These are phyloP conservation scores for Gandaritis pyraliata DNA, from an alignment of 2,888 invertebrate species.

Conservation along the genomic window DNA sequence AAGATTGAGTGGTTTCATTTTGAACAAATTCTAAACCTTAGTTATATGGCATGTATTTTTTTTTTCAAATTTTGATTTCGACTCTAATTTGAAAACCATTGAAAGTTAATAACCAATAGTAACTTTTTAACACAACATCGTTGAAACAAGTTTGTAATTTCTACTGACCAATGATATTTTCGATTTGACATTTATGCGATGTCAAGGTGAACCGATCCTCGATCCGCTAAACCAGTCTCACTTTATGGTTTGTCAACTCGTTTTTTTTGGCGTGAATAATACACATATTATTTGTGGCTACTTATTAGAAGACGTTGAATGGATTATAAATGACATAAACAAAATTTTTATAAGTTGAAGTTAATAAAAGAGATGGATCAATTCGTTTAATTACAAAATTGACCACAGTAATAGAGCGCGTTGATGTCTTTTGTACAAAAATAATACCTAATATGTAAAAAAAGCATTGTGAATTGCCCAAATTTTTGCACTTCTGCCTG, in stretches of 20 bases:
- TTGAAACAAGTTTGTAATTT: constrained; percentile 32
- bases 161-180: constrained; percentile 40
- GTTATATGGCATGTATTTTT: no score
- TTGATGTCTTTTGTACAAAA: constrained; percentile 19
- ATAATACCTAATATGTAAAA: background rate
- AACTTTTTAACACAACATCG: constrained; percentile 27
- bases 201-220: constrained; percentile 63
- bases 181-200: constrained; percentile 53
- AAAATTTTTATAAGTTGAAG: background rate
- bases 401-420: constrained; percentile 12
- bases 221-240: constrained; percentile 57
- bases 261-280: constrained; percentile 28
- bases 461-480: no score
- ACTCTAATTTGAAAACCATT: no score
- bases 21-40: no score
- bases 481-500: no score
- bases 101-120: background rate
- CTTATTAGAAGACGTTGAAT: background rate
- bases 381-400: background rate
- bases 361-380: background rate
- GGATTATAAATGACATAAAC: background rate
- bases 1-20: constrained; percentile 7
- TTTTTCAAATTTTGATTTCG: no score
- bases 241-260: constrained; percentile 38
- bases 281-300: background rate